These are phyloP conservation scores for Apostichopus leukothele DNA, from an alignment of 53 echinoderm and acorn worm genomes.

Conservation along the genomic window DNA sequence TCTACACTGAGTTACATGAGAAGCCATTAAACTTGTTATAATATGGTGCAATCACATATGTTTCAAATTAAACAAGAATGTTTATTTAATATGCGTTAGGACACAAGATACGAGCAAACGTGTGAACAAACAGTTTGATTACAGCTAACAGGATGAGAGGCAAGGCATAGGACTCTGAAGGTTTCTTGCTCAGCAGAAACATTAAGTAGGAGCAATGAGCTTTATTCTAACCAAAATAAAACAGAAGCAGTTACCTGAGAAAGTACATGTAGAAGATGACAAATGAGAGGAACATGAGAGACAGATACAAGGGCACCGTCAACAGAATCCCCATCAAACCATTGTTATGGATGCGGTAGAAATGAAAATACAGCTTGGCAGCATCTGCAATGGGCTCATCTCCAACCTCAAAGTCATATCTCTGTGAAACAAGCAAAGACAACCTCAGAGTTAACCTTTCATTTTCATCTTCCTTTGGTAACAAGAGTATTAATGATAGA, in stretches of 20 bases:
- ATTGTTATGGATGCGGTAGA: slow-evolving; percentile 82
- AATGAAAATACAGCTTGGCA: slow-evolving; percentile 88
- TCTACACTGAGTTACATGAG: no score
- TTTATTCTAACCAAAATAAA: neutral
- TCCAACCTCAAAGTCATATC: slow-evolving; percentile 75
- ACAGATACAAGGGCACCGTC: slow-evolving; percentile 75
- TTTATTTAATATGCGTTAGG: no score
- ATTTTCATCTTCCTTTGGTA: no score
- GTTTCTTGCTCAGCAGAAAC: neutral
- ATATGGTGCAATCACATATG: no score
- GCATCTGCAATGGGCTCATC: slow-evolving; percentile 92
- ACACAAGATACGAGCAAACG: no score
- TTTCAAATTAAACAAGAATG: no score
- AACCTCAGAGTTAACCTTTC: no score
- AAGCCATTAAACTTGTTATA: no score
- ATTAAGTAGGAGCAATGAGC: neutral
- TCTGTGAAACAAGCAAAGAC: slow-evolving; percentile 40
- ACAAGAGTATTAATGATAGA: no score
- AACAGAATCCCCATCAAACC: slow-evolving; percentile 93
- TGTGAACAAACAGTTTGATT: no score
- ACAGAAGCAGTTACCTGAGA: slow-evolving; percentile 60
- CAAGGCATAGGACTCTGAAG: neutral
- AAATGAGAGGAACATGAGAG: slow-evolving; percentile 69
- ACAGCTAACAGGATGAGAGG: neutral
- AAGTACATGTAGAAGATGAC: slow-evolving; percentile 99